Conservation (phyloP, 2,797 vertebrate genomes). For the Dicrostonyx torquatus region DNA sequence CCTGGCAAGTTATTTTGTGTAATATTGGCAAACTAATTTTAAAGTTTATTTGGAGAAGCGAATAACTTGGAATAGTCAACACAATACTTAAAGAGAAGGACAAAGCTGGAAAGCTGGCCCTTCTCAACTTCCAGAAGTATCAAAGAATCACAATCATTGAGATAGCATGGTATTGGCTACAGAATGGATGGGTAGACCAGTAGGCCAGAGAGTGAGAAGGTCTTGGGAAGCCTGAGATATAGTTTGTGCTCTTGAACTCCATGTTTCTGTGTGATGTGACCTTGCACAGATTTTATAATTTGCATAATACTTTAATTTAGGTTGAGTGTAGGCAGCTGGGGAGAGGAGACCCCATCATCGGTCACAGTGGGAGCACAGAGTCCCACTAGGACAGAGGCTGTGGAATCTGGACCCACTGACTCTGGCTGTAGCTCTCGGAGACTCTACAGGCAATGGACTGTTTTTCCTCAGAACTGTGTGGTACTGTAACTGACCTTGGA, state of each 20-base stretch:
- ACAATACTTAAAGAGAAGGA: neutral
- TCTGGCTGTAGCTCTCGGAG: neutral
- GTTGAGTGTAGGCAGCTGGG: neutral
- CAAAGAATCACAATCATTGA: neutral
- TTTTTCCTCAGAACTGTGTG: neutral
- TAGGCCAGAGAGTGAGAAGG: neutral
- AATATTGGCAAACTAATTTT: neutral
- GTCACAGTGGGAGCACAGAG: neutral
- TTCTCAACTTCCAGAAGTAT: neutral
- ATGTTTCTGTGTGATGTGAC: neutral
- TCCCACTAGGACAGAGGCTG: too few species aligned
- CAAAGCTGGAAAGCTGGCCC: neutral
- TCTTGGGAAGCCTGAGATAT: neutral
- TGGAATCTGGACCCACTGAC: neutral
- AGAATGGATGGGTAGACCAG: neutral
- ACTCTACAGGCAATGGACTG: neutral
- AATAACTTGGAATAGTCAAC: neutral
- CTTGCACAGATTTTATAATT: neutral
- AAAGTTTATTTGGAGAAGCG: neutral
- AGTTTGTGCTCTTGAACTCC: neutral
- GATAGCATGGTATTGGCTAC: neutral
- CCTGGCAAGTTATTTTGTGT: neutral
- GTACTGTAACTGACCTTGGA: neutral
- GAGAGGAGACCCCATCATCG: neutral
- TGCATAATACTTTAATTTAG: neutral